Base-by-base conservation (phyloP, 2,797 vertebrate species). In the Acrossocheilus wenchowensis region DNA sequence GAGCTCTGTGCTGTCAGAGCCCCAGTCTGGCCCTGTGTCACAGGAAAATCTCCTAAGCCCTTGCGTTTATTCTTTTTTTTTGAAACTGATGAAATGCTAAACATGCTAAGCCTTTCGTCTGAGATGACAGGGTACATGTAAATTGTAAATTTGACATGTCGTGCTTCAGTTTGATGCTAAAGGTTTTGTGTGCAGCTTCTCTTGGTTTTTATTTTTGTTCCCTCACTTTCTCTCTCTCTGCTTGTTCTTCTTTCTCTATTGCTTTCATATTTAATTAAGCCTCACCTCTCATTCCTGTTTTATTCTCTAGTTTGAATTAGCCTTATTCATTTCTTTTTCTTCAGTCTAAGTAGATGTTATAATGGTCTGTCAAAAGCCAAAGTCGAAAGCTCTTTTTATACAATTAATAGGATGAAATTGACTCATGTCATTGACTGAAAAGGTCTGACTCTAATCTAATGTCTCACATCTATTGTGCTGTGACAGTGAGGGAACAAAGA, bases 251-350 rank as follows among this genome's bases (percentile, higher is more conserved):
- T 86, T 41, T 30, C 17, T 68, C 19, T 14, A 6, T n/a, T 12
- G 23, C 72, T 66, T 78, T 85, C 64, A 78, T 85, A 69, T 78
- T 69, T 78, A 85, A 85, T 85, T 68, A 85, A 85, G 34, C 57
- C 83, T 85, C 34, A 78, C 75, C 19, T 79, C 39, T 85, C 36
- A 5, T 36, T 78, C 45, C 39, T 57, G 45, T 68, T 78, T 84
- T 26, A 71, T 45, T 85, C 60, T 71, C 64, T 57, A 50, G 48
- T 45, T 64, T 85, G 60, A 75, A 84, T 60, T 68, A 23, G 41
- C 60, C 23, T 84, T 68, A 66, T 85, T 85, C 23, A 78, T 71
- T 69, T 43, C 0, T 54, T 50, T 72, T 34, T 57, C 36, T 26
- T 43, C 23, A 45, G n/a, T 71, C 17, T 71, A 85, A 71, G 64